Evolutionary conservation across 2,888 invertebrate species (phyloP).

Genomic region (Hirudinaria manillensis): DNA sequence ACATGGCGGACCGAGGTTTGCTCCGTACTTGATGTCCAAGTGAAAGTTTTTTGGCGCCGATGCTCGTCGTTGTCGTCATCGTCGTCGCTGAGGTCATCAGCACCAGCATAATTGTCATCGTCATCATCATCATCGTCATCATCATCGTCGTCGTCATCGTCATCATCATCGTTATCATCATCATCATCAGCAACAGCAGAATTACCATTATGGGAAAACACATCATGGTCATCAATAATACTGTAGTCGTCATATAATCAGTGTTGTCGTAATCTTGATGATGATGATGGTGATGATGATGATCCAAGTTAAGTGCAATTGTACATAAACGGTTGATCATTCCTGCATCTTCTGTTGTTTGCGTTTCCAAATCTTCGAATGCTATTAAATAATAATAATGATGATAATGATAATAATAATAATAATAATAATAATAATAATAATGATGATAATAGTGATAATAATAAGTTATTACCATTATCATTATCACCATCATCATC

Average conservation of each 20-base stretch:
- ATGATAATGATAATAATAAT: conserved; percentile 12
- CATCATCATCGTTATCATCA: conserved; percentile 11
- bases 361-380: too few species aligned
- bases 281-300: conserved; percentile 29
- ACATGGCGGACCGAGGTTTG: neutral
- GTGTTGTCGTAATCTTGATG: conserved; percentile 3
- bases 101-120: neutral
- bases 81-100: neutral
- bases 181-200: conserved; percentile 8
- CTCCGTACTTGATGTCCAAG: neutral
- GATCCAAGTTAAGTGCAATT: neutral
- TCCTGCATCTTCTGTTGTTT: too few species aligned
- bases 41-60: neutral
- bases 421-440: conserved; percentile 22
- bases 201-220: too few species aligned
- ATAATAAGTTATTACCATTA: neutral
- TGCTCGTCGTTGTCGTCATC: neutral
- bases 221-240: too few species aligned
- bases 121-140: neutral
- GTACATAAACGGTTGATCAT: too few species aligned
- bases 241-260: too few species aligned
- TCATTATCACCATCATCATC: too few species aligned
- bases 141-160: conserved; percentile 12
- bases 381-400: conserved; percentile 11
- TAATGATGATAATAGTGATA: conserved; percentile 23